Base-by-base conservation (phyloP, 2,888 invertebrate species). In the Tetragonula carbonaria region DNA sequence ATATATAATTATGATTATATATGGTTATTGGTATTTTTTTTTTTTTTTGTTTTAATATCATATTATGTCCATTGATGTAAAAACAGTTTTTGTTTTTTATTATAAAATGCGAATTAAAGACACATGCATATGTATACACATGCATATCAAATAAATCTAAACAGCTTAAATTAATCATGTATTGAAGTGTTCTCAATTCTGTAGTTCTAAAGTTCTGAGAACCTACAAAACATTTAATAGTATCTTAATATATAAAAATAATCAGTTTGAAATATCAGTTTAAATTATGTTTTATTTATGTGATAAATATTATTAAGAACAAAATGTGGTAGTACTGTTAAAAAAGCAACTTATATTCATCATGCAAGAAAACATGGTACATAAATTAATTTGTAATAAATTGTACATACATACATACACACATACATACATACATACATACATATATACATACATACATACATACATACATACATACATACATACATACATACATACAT, bases 351-450 rank as follows among this genome's bases (percentile, higher is more conserved):
- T 45, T 45, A 16, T 62, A 62, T 23, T 23, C 8, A 23, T 33
- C 4, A 33, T 67, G 16, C 16, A 50, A 28, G 23, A 45, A 55
- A 55, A n/a, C 11, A 2, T 45, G 8, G 18, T 4, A 23, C 45
- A 63, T n/a, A 77, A 33, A 18, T 63, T 62, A 38, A 72, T 62
- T 45, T 16, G 14, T 68, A 16, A n/a, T 68, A 16, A 28, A 70
- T 28, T 23, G 57, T 8, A 16, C 23, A 23, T 63, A 13, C 51
- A 67, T 21, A 5, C 18, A 59, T 33, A 50, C 28, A 62, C 63
- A 53, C 16, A 28, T 0, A 28, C 28, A 33, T 33, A 33, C 28
- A 28, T 28, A 28, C 2, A 28, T 28, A 28, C 2, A 28, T 28
- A 28, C 18, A 59, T 33, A 50, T 28, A 62, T 68, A 53, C 16